Evolutionary conservation across 2,113 vertebrate genomes (phyloP).

Genomic region (Anarhynchus alexandrinus): DNA sequence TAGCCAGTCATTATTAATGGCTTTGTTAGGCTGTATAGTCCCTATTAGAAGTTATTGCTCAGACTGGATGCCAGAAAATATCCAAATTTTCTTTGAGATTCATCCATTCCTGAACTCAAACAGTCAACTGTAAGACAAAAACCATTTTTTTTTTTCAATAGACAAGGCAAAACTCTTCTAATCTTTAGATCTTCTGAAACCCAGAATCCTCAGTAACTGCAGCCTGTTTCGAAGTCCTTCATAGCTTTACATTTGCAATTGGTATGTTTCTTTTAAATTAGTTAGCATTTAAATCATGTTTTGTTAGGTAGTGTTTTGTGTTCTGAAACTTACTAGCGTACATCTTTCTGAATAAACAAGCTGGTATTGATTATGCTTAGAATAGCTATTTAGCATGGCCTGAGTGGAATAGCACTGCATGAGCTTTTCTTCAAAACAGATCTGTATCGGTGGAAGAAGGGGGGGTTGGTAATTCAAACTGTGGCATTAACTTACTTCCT

Average conservation of each 20-base stretch:
- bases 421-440: background rate
- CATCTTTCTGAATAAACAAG: background rate
- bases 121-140: background rate
- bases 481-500: background rate
- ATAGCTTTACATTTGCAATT: background rate
- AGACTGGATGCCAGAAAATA: background rate
- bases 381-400: background rate
- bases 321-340: background rate
- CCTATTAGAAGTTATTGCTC: background rate
- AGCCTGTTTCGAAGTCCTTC: background rate
- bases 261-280: background rate
- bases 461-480: background rate
- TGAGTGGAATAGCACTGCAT: background rate
- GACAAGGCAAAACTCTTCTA: background rate
- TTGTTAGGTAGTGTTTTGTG: background rate
- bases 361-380: background rate
- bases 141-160: background rate
- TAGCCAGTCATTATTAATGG: background rate
- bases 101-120: background rate
- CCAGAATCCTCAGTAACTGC: background rate
- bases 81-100: background rate
- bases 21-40: background rate
- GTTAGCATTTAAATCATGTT: background rate
- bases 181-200: background rate
- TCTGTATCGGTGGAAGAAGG: background rate